These are phyloP conservation scores for Thyatira batis DNA, from an alignment of 2,888 invertebrate genomes.

Conservation along the genomic window DNA sequence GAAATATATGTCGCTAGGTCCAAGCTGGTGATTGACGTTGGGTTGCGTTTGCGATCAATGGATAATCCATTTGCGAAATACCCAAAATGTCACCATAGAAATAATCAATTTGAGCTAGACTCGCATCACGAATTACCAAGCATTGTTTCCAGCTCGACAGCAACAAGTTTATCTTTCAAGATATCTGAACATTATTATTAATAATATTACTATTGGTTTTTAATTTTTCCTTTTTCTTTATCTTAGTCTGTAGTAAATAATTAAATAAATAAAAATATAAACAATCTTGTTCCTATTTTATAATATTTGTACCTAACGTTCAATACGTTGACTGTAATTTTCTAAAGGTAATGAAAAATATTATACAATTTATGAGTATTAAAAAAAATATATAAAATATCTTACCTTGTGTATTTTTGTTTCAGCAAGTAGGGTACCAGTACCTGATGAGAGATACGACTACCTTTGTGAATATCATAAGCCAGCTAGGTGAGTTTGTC, in stretches of 20 bases:
- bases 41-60: conserved; percentile 71
- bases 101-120: conserved; percentile 22
- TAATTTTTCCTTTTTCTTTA: conserved; percentile 11
- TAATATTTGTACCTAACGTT: background rate
- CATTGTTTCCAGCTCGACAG: conserved; percentile 23
- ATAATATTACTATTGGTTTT: background rate
- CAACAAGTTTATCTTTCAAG: conserved; percentile 7
- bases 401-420: conserved; percentile 40
- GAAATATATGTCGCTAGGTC: conserved; percentile 60
- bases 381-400: conserved; percentile 11
- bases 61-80: conserved; percentile 82
- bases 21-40: conserved; percentile 60
- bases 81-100: conserved; percentile 48
- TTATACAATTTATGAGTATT: background rate
- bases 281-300: background rate
- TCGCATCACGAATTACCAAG: conserved; percentile 34
- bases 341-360: background rate
- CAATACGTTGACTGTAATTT: background rate
- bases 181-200: background rate
- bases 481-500: conserved; percentile 92
- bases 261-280: conserved; percentile 5
- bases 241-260: conserved; percentile 3
- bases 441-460: conserved; percentile 97
- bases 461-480: conserved; percentile 96
- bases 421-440: conserved; percentile 95